Conservation (phyloP, 1,140 invertebrate species). For the Drepana arcuata region DNA sequence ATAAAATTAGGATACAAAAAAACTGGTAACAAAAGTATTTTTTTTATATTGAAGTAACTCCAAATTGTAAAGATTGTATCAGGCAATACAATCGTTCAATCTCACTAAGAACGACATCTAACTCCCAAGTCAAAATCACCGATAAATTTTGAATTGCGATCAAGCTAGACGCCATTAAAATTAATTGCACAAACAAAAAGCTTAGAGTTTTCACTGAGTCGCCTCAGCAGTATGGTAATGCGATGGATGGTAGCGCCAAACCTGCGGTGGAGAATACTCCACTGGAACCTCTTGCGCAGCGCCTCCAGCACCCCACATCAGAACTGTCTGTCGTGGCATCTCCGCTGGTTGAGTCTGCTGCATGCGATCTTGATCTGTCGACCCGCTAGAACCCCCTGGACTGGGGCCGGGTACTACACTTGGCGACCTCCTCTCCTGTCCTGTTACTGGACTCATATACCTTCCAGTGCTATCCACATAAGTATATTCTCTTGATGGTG, state of each 20-base stretch:
- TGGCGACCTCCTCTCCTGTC: slow-evolving; percentile 66
- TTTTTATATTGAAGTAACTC: background rate
- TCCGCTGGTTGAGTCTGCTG: slow-evolving; percentile 72
- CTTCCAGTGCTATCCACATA: slow-evolving; percentile 64
- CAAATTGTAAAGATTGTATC: background rate
- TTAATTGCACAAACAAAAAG: slow-evolving; percentile 30
- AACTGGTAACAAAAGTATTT: slow-evolving; percentile 20
- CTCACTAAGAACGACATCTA: too few relatives aligned
- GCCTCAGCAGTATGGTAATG: slow-evolving; percentile 66
- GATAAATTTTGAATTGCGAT: too few relatives aligned
- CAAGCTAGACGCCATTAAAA: too few relatives aligned
- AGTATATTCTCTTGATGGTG: slow-evolving; percentile 70
- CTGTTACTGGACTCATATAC: slow-evolving; percentile 58
- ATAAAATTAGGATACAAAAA: slow-evolving; percentile 20
- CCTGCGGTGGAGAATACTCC: slow-evolving; percentile 62
- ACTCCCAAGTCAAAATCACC: slow-evolving; percentile 2
- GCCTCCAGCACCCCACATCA: slow-evolving; percentile 85
- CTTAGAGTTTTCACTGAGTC: slow-evolving; percentile 45
- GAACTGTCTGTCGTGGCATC: slow-evolving; percentile 83
- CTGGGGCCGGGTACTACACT: slow-evolving; percentile 63
- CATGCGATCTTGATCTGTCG: slow-evolving; percentile 45
- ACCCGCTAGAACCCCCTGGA: slow-evolving; percentile 52
- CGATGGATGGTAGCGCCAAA: slow-evolving; percentile 63
- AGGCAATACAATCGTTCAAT: slow-evolving; percentile 6
- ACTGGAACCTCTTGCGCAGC: slow-evolving; percentile 49